Evolutionary conservation across 2,797 vertebrate genomes (phyloP).

Genomic region (Urophycis tenuis): DNA sequence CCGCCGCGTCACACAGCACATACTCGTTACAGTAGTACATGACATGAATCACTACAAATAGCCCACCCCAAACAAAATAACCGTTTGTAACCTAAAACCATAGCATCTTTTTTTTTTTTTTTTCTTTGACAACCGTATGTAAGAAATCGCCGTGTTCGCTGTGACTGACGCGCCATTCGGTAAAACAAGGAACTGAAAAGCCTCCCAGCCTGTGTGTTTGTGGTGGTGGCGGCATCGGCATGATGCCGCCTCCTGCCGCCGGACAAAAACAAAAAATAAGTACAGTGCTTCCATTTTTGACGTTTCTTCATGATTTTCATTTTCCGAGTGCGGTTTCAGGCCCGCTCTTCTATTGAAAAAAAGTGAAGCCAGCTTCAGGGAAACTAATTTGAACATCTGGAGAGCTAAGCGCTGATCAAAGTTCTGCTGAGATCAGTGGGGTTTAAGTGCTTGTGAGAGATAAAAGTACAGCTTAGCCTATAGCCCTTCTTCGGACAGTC

Average conservation of each 20-base stretch:
- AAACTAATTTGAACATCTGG: slow-evolving; percentile 13
- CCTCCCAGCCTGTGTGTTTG: slow-evolving; percentile 56
- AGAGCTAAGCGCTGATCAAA: slow-evolving; percentile 5
- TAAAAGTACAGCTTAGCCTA: slow-evolving; percentile 49
- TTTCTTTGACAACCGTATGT: slow-evolving; percentile 52
- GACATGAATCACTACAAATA: slow-evolving; percentile 73
- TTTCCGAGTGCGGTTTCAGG: slow-evolving; percentile 24
- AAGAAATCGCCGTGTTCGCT: slow-evolving; percentile 58
- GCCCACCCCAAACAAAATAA: slow-evolving; percentile 52
- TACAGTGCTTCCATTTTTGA: slow-evolving; percentile 65
- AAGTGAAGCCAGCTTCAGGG: slow-evolving; percentile 35
- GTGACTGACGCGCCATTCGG: slow-evolving; percentile 62
- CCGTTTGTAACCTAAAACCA: slow-evolving; percentile 57
- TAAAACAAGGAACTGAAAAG: slow-evolving; percentile 52
- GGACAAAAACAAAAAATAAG: slow-evolving; percentile 50
- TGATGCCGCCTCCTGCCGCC: slow-evolving; percentile 61
- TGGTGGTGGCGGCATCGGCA: slow-evolving; percentile 59
- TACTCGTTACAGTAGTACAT: slow-evolving; percentile 77
- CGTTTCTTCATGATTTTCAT: slow-evolving; percentile 30
- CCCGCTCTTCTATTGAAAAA: slow-evolving; percentile 35
- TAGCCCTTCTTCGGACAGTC: not conserved
- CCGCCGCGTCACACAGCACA: slow-evolving; percentile 70
- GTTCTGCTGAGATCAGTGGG: slow-evolving; percentile 42
- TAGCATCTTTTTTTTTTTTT: slow-evolving; percentile 50
- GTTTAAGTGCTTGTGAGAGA: slow-evolving; percentile 70